Conservation (phyloP, 2,113 vertebrate species). For the Indicator maculatus region DNA sequence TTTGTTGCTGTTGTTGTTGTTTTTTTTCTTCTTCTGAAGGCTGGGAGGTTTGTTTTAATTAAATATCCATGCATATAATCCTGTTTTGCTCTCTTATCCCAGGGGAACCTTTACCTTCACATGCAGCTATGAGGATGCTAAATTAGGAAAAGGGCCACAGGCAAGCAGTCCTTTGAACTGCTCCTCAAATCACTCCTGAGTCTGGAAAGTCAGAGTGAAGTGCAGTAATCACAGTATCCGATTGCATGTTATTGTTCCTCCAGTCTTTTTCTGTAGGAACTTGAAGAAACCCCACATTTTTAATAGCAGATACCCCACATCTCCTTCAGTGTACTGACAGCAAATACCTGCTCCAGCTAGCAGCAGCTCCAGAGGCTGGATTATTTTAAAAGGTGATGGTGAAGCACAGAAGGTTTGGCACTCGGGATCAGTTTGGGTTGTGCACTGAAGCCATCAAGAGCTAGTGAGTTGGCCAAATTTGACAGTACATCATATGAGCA, state of each 20-base stretch:
- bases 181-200: not conserved
- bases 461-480: not conserved
- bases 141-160: not conserved
- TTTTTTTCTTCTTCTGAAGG: not conserved
- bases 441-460: not conserved
- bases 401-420: not conserved
- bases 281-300: not conserved
- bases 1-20: not conserved
- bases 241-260: not conserved
- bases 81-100: not conserved
- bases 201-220: not conserved
- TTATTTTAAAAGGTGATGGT: not conserved
- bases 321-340: not conserved
- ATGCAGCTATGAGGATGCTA: not conserved
- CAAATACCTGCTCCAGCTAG: not conserved
- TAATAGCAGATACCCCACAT: not conserved
- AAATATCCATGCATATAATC: not conserved
- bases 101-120: slow-evolving; percentile 22
- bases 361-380: not conserved
- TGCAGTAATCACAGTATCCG: not conserved
- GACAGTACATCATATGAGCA: not conserved
- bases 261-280: not conserved
- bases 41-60: slow-evolving; percentile 51
- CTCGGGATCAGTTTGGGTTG: not conserved
- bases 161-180: not conserved